Evolutionary conservation across 2,888 invertebrate species (phyloP), one percentile per base, ranked within the genome.

Genomic region (Didymodactylos carnosus): DNA sequence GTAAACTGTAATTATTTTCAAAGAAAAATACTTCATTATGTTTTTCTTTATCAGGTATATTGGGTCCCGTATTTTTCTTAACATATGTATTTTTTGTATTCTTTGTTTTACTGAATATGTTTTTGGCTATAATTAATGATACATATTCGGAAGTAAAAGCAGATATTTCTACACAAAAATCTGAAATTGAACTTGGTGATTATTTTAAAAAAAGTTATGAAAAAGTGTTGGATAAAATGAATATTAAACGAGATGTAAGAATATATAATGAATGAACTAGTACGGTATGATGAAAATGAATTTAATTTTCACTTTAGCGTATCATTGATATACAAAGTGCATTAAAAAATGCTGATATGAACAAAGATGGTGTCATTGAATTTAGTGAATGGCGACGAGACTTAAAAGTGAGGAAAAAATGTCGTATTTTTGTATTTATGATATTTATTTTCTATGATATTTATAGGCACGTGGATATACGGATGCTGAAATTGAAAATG

Each of bases 21-120:
- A n/a, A n/a, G n/a, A n/a, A n/a, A n/a, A n/a, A n/a, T n/a, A n/a
- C n/a, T n/a, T n/a, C n/a, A n/a, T n/a, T n/a, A n/a, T n/a, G n/a
- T n/a, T n/a, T n/a, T n/a, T n/a, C n/a, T n/a, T n/a, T n/a, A n/a
- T n/a, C n/a, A n/a, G n/a, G 88, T 72, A 80, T 89, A 35, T 83
- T 90, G 69, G 90, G 89, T 1, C 90, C 90, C 0, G 84, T 89
- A 75, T 91, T 88, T 83, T 90, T 90, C 81, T 81, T 90, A 51
- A 85, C 88, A 35, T 90, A 89, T 79, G 89, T 90, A 76, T 88
- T 90, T 83, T 86, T 90, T 78, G 89, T 90, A 13, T 89, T 89
- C 85, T 89, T 90, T 80, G 88, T 90, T 43, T 82, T 90, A 71
- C 82, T 90, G 86, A 90, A 90, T 82, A 89, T 90, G 89, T 90